Evolutionary conservation across 1,140 invertebrate species (phyloP), one percentile per base, ranked within the genome.

Genomic region (Drosophila nigrodunni): DNA sequence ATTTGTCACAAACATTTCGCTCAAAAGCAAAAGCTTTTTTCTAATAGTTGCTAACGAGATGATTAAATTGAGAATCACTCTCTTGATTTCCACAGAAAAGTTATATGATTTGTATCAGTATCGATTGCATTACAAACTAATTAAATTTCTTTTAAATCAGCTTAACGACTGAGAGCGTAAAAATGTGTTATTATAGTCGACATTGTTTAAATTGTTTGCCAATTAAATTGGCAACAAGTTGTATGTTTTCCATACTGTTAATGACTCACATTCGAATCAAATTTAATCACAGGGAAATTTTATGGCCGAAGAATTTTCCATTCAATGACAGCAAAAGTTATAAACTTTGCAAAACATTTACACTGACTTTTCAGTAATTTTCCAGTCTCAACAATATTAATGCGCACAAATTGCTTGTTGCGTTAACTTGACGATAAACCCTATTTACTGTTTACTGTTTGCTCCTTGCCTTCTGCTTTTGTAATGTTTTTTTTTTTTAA

Each of bases 351-450:
- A 37, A n/a, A 57, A 49, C n/a, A 47, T 46, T 30, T 37, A 5
- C 49, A 59, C 18, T 11, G 30, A 25, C 30, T 57, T 47, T 67
- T 21, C 10, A 37, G 18, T 25, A 11, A 43, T n/a, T 58, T 58
- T 66, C 10, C 18, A 49, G 11, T 57, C 55, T 69, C 11, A 18
- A 34, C 34, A 47, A 58, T 70, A 67, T 60, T 81, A 86, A 81
- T 75, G 66, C 78, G 70, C 54, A 41, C 73, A 83, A 87, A 80
- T 87, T 71, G 70, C 64, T 73, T 77, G 80, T 80, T 83, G 60
- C 77, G 82, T 72, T 80, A 71, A 65, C 72, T 62, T 55, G 44
- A 59, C 61, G 86, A 73, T 82, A 86, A 70, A 64, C 70, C 64
- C 68, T 59, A 71, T 76, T 55, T 74, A 69, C 65, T 61, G 71